Base-by-base conservation (phyloP, 1,140 invertebrate genomes). In the Gerris buenoi region DNA sequence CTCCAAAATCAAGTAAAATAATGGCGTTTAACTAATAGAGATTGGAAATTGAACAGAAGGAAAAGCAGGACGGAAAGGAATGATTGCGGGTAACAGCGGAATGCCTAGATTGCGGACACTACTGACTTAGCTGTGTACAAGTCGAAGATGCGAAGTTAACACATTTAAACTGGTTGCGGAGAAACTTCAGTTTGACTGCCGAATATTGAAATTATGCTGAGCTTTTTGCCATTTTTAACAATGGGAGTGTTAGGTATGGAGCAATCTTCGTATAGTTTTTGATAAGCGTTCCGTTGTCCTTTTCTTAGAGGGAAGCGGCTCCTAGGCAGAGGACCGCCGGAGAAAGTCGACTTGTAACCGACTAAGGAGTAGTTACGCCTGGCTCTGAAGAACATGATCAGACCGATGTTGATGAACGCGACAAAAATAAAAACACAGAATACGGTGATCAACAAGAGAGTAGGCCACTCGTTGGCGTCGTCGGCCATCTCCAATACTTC, bases 221-320 rank as follows among this genome's bases (percentile, higher is more conserved):
- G 5, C 23, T 25, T 60, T 22, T 60, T 60, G 5, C 5, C 5
- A 22, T 60, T 60, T 22, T 60, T 15, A 15, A 22, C 58, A 10
- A 46, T 46, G 18, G 33, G 33, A 3, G 58, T 15, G 23, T 22
- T 5, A 5, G 58, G 58, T 13, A 22, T 25, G 23, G 58, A 22
- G 23, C 58, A 60, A 14, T 60, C 58, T 60, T 60, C 23, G 58
- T 60, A 60, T 60, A 60, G 23, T 60, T 60, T 60, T 25, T 60
- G 58, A 22, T 60, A 60, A 22, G 15, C 58, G 23, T 60, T 60
- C 15, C 58, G 5, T 22, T 60, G 58, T 60, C 58, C 58, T 25
- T 60, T 60, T 22, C 58, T 60, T 60, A 60, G 5, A 14, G 58
- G 58, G 23, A 60, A 60, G 18, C 33, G 33, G 5, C 3, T 60